Evolutionary conservation across 2,797 vertebrate species (phyloP).

Genomic region (Labroides dimidiatus): DNA sequence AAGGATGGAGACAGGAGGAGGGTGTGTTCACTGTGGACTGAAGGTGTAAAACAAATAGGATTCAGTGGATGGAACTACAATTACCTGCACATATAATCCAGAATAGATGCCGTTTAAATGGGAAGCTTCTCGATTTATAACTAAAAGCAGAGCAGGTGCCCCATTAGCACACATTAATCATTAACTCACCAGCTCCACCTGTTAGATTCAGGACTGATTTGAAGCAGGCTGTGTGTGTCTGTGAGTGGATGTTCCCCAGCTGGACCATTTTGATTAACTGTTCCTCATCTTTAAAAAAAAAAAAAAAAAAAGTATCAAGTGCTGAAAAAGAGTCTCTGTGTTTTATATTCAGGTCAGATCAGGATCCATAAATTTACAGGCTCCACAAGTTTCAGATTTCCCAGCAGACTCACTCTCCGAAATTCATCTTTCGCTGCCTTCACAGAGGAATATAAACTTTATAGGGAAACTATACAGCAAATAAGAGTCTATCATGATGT

Average conservation of each 20-base stretch:
- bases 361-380: background rate
- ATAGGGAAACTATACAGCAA: background rate
- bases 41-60: too few species aligned
- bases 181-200: background rate
- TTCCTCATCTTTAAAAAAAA: background rate
- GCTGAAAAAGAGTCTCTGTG: background rate
- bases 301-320: too few species aligned
- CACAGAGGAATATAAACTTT: background rate
- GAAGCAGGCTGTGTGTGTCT: background rate
- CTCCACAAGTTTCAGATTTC: slow-evolving; percentile 3
- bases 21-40: background rate
- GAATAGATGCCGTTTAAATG: background rate
- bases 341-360: background rate
- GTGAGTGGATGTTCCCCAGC: background rate
- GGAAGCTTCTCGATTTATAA: too few species aligned
- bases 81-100: background rate
- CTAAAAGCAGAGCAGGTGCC: too few species aligned
- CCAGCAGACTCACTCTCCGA: background rate
- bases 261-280: background rate
- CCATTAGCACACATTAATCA: background rate
- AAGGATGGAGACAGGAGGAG: background rate
- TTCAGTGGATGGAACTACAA: background rate
- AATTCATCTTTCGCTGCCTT: background rate
- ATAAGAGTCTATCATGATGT: background rate
- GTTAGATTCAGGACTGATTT: too few species aligned